Evolutionary conservation across 1,140 invertebrate genomes (phyloP).

Genomic region (Notospermus geniculatus): DNA sequence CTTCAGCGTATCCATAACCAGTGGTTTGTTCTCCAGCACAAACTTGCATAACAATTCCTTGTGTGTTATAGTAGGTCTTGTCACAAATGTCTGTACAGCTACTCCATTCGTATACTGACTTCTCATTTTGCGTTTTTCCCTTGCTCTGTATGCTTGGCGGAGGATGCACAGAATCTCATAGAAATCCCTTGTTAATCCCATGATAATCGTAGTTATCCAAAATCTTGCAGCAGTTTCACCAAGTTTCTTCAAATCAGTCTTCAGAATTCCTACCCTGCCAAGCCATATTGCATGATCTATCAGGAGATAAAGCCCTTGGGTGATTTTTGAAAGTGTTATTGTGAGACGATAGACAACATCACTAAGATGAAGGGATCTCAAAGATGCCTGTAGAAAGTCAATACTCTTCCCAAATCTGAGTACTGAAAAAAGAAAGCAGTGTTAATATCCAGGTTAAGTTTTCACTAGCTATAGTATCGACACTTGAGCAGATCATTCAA

Average conservation of each 20-base stretch:
- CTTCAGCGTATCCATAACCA: constrained; percentile 77
- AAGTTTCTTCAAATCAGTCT: constrained; percentile 72
- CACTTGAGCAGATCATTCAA: too few relatives aligned
- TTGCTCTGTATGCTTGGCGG: constrained; percentile 13
- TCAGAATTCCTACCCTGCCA: constrained; percentile 69
- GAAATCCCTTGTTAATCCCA: constrained; percentile 74
- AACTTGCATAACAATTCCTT: constrained; percentile 26
- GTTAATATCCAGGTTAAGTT: too few relatives aligned
- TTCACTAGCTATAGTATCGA: too few relatives aligned
- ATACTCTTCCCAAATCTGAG: constrained; percentile 78
- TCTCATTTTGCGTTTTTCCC: constrained; percentile 16
- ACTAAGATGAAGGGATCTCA: constrained; percentile 69
- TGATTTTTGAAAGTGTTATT: constrained; percentile 74
- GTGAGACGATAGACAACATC: constrained; percentile 70
- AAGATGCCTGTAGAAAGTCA: constrained; percentile 72
- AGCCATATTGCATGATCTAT: constrained; percentile 84
- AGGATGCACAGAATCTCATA: constrained; percentile 67
- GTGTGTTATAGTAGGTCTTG: constrained; percentile 12
- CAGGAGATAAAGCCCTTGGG: constrained; percentile 75
- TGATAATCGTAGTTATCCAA: constrained; percentile 61
- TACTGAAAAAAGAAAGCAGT: constrained; percentile 68
- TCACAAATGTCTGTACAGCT: constrained; percentile 27
- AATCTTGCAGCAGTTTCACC: constrained; percentile 72
- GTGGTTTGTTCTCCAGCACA: constrained; percentile 41
- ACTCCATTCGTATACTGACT: constrained; percentile 55